Evolutionary conservation across 2,888 invertebrate genomes (phyloP), one percentile per base, ranked within the genome.

Genomic region (Drosophila recens): DNA sequence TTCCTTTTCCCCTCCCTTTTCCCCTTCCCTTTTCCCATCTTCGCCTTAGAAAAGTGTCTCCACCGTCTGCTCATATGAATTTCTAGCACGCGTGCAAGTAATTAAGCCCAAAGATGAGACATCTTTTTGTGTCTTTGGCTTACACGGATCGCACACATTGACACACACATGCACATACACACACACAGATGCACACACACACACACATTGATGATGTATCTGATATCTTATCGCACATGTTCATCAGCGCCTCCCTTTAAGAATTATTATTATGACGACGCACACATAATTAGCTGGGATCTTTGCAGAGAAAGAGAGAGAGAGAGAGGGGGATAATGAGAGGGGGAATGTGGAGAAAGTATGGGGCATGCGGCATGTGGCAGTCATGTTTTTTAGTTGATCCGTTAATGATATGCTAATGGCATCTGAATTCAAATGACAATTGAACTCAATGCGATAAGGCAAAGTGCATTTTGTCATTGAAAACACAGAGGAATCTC

Each of bases 31-130:
- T 5, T 9, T 15, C 23, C 13, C 33, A 4, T 46, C 8, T 9
- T 8, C n/a, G 4, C 34, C 34, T 40, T 38, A 54, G 62, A 67
- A 77, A 83, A 83, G 81, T 84, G 84, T 78, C 77, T 72, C 71
- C 67, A 53, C 20, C 38, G 70, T 65, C 69, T 67, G 70, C 75
- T 73, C 82, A 74, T 82, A 81, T 72, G 66, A 87, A 88, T 87
- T 76, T 87, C 79, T 87, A 89, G 87, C 90, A 89, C 90, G 90
- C 89, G 88, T 89, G 80, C 79, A 72, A 80, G 89, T 89, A 89
- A 90, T 89, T 89, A 90, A 90, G 79, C 75, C 78, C 74, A 80
- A 79, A 87, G 82, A 87, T 84, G 86, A 75, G 80, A 79, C 87
- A 87, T 87, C 82, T 82, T 75, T 78, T 67, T 67, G 69, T 70